Evolutionary conservation across 2,113 vertebrate species (phyloP).

Genomic region (Syngnathus floridae): DNA sequence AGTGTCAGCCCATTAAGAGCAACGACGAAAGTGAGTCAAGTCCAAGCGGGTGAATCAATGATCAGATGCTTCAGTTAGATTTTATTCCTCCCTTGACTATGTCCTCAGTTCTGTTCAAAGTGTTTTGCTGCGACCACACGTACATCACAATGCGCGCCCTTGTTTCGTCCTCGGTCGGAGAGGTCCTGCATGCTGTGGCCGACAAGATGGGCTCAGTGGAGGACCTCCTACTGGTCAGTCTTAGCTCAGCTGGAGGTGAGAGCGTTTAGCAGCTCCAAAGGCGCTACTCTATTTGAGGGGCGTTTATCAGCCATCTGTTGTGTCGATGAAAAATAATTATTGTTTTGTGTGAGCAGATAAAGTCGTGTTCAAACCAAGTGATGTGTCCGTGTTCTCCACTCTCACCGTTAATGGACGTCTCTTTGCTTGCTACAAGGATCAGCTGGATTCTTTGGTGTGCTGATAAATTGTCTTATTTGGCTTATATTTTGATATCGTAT

Average conservation of each 20-base stretch:
- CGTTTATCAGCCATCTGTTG: slow-evolving; percentile 14
- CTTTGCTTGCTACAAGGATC: slow-evolving; percentile 87
- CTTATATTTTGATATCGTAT: no score
- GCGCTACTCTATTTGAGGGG: not conserved
- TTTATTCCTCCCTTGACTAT: not conserved
- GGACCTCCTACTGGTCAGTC: slow-evolving; percentile 84
- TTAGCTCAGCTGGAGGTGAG: slow-evolving; percentile 94
- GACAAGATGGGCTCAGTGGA: slow-evolving; percentile 93
- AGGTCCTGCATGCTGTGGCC: slow-evolving; percentile 82
- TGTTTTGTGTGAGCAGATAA: slow-evolving; percentile 74
- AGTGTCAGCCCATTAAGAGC: slow-evolving; percentile 84
- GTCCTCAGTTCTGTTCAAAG: slow-evolving; percentile 87
- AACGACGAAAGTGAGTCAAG: slow-evolving; percentile 84
- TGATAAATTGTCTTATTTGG: not conserved
- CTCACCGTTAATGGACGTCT: slow-evolving; percentile 89
- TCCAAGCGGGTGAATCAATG: not conserved
- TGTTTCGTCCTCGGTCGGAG: slow-evolving; percentile 83
- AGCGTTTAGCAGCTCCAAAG: slow-evolving; percentile 23
- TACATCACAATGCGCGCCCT: slow-evolving; percentile 92
- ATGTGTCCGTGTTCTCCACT: slow-evolving; percentile 92
- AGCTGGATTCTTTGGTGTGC: slow-evolving; percentile 89
- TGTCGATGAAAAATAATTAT: slow-evolving; percentile 18
- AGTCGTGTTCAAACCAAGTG: slow-evolving; percentile 85
- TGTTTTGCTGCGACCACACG: slow-evolving; percentile 93
- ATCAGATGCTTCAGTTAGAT: not conserved